A percentile compares a stretch with the other conserved stretches of the same genome.
These are phyloP conservation scores for Caenorhabditis sp. DNA, from an alignment of 2,888 invertebrate species.

Conservation along the genomic window DNA sequence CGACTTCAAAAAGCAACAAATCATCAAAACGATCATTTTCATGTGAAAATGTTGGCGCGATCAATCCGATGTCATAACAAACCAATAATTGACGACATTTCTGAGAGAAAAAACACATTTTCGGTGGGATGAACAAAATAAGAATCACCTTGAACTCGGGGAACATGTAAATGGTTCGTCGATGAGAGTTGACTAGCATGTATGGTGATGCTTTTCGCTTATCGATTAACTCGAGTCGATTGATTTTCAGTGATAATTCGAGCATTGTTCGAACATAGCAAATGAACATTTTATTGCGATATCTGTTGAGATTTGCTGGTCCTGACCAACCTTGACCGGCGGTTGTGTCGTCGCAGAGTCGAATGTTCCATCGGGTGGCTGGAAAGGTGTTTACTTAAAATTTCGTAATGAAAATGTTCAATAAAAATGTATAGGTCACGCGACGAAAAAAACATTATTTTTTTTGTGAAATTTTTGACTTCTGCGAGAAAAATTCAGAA, in stretches of 20 bases:
- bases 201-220: slow-evolving; percentile 47
- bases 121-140: background rate
- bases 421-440: background rate
- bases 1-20: slow-evolving; percentile 35
- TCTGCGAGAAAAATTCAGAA: too few species aligned
- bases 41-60: slow-evolving; percentile 45
- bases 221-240: slow-evolving; percentile 38
- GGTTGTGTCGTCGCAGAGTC: slow-evolving; percentile 37
- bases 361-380: slow-evolving; percentile 44
- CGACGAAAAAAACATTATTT: too few species aligned
- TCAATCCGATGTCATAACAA: slow-evolving; percentile 50
- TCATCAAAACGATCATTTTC: slow-evolving; percentile 45
- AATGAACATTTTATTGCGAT: slow-evolving; percentile 49
- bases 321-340: slow-evolving; percentile 49
- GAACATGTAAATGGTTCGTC: slow-evolving; percentile 47
- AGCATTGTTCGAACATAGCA: slow-evolving; percentile 43
- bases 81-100: slow-evolving; percentile 37
- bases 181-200: slow-evolving; percentile 47
- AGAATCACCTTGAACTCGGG: slow-evolving; percentile 49
- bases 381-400: too few species aligned
- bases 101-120: slow-evolving; percentile 25
- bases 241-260: slow-evolving; percentile 35
- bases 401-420: background rate
- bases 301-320: slow-evolving; percentile 40
- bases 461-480: too few species aligned